Evolutionary conservation across 2,888 invertebrate species (phyloP).

Genomic region (Venusia cambrica): DNA sequence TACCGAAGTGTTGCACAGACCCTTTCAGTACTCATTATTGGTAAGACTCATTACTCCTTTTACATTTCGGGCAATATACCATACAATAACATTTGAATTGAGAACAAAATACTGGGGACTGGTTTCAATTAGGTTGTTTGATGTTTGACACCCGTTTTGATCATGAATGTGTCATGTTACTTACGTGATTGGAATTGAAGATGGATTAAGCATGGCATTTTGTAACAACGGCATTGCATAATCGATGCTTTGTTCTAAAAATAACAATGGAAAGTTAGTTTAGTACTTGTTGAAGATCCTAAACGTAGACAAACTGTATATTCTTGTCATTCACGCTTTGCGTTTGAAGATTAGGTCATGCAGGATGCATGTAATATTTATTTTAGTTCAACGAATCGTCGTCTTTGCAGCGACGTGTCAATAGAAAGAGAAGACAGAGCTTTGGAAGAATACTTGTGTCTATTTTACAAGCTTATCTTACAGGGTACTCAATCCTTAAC

Average conservation of each 20-base stretch:
- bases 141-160: too few relatives aligned
- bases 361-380: slow-evolving; percentile 4
- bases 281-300: too few relatives aligned
- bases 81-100: slow-evolving; percentile 2
- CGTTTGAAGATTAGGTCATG: too few relatives aligned
- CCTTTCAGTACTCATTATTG: slow-evolving; percentile 86
- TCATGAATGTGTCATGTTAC: too few relatives aligned
- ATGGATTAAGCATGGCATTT: slow-evolving; percentile 2
- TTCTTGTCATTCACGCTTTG: slow-evolving; percentile 5
- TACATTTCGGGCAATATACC: not conserved
- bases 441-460: too few relatives aligned
- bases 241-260: slow-evolving; percentile 16
- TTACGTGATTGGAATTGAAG: slow-evolving; percentile 8
- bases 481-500: too few relatives aligned
- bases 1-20: slow-evolving; percentile 91
- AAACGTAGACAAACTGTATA: slow-evolving; percentile 3
- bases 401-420: too few relatives aligned
- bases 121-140: too few relatives aligned
- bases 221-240: slow-evolving; percentile 8
- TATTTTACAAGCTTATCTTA: too few relatives aligned
- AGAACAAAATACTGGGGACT: too few relatives aligned
- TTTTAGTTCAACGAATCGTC: too few relatives aligned
- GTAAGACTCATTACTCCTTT: slow-evolving; percentile 50
- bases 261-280: slow-evolving; percentile 14
- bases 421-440: too few relatives aligned